A percentile compares a stretch with the other conserved stretches of the same genome.
Conservation (phyloP, 1,140 invertebrate species). For the Dendroctonus ponderosae region DNA sequence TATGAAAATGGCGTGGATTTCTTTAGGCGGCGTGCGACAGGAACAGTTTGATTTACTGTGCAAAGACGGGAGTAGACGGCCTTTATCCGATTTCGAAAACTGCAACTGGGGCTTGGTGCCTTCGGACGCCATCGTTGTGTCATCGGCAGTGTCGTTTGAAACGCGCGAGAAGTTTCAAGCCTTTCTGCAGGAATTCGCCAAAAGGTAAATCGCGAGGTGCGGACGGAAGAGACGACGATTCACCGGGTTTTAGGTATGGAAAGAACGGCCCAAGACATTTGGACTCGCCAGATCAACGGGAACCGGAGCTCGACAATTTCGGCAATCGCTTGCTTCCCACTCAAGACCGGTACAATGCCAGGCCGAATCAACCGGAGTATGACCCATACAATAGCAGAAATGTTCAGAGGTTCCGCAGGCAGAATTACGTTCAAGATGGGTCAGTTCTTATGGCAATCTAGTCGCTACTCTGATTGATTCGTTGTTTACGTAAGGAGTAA, state of each 20-base stretch:
- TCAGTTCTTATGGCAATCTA: too few relatives aligned
- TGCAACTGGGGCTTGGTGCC: slow-evolving; percentile 89
- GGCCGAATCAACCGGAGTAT: too few relatives aligned
- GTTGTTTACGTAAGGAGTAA: neutral
- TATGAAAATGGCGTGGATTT: too few relatives aligned
- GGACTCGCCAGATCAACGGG: neutral
- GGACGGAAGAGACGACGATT: neutral
- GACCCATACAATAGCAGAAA: slow-evolving; percentile 22
- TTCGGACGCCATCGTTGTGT: slow-evolving; percentile 82
- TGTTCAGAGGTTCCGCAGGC: slow-evolving; percentile 36
- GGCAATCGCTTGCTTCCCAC: slow-evolving; percentile 23
- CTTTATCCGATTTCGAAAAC: slow-evolving; percentile 69
- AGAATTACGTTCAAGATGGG: slow-evolving; percentile 33
- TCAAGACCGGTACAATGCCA: slow-evolving; percentile 18
- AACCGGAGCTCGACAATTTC: slow-evolving; percentile 19
- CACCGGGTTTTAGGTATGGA: slow-evolving; percentile 6
- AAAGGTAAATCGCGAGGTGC: slow-evolving; percentile 48
- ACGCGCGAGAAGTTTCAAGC: slow-evolving; percentile 61
- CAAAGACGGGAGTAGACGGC: slow-evolving; percentile 70
- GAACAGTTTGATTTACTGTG: slow-evolving; percentile 85
- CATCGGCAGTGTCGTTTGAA: slow-evolving; percentile 68
- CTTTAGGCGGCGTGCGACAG: slow-evolving; percentile 10
- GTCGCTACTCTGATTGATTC: neutral
- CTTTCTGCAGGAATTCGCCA: slow-evolving; percentile 58
- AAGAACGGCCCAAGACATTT: slow-evolving; percentile 12